Percentiles rank a stretch among this genome's conserved stretches.
phyloP scores from a whole-genome alignment of 92 coral and sea anemone genomes.

The Parazoanthus atlanticus region DNA sequence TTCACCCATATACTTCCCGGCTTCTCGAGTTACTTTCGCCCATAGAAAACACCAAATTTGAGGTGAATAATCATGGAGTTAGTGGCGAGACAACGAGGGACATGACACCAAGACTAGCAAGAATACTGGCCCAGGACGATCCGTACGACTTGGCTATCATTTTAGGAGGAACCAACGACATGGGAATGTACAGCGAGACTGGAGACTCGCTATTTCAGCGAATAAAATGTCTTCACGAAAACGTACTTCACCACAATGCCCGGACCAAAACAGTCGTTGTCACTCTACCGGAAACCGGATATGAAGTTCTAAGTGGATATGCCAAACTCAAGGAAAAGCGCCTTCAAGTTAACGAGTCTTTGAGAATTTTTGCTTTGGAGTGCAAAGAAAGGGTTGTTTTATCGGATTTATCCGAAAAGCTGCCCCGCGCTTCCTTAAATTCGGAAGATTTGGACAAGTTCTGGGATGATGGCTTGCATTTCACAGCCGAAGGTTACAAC shows the following conservation, averaged over 20 bases:
- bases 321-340: constrained; percentile 65
- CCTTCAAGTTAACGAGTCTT: constrained; percentile 59
- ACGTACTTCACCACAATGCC: constrained; percentile 49
- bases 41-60: constrained; percentile 33
- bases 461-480: constrained; percentile 81
- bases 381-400: constrained; percentile 44
- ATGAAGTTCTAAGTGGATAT: constrained; percentile 58
- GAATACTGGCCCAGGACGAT: constrained; percentile 46
- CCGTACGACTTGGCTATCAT: constrained; percentile 76
- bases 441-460: constrained; percentile 57
- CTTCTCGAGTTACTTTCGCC: constrained; percentile 54
- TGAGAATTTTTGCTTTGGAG: constrained; percentile 49
- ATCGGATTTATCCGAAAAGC: constrained; percentile 66
- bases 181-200: constrained; percentile 47
- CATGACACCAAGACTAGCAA: constrained; percentile 62
- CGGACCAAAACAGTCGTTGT: constrained; percentile 52
- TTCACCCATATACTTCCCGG: constrained; percentile 66
- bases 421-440: constrained; percentile 63
- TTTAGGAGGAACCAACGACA: constrained; percentile 84
- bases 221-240: constrained; percentile 55
- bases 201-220: constrained; percentile 57
- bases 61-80: constrained; percentile 71
- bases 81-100: constrained; percentile 65
- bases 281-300: constrained; percentile 77
- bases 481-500: constrained; percentile 80